Evolutionary conservation across 2,888 invertebrate genomes (phyloP), one percentile per base, ranked within the genome.

Genomic region (Neria commutata): DNA sequence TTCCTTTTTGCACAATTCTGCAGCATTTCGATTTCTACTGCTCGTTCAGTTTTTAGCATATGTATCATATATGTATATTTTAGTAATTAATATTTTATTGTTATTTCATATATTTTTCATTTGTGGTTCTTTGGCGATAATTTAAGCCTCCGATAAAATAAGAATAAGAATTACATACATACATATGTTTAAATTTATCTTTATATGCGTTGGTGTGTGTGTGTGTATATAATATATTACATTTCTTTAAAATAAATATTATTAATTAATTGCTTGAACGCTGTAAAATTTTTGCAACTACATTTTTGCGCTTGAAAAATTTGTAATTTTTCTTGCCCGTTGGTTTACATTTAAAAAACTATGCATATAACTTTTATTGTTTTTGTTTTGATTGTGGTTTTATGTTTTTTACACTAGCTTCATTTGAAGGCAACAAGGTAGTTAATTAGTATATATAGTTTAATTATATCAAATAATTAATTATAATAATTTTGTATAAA

Each of bases 401-500:
- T 54, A 50, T 53, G 55, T 50, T 60, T 60, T 58, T 61, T 63
- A 64, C 62, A 75, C 77, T 77, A 78, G 78, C 78, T 77, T 77
- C 78, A 72, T 77, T 76, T 78, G 77, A 77, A 77, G 77, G 78
- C 77, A 77, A 78, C 75, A 77, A 78, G 78, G 77, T 78, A 75
- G 75, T 62, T 65, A 54, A 71, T 73, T 65, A 24, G 21, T 53
- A 24, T 26, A 14, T 51, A 19, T 10, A 14, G 10, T 37, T 67
- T 63, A 53, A 59, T 61, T 48, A 26, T 26, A 40, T 54, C 54
- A 37, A 63, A 66, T 14, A 5, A 11, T 58, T 63, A 61, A 56
- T 40, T 58, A 66, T 61, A 58, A 58, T 65, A 53, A 47, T 54
- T n/a, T n/a, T n/a, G n/a, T n/a, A n/a, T n/a, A 47, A 56, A n/a